These are phyloP conservation scores for Aporophyla nigra DNA, from an alignment of 2,888 invertebrate species.

Conservation along the genomic window DNA sequence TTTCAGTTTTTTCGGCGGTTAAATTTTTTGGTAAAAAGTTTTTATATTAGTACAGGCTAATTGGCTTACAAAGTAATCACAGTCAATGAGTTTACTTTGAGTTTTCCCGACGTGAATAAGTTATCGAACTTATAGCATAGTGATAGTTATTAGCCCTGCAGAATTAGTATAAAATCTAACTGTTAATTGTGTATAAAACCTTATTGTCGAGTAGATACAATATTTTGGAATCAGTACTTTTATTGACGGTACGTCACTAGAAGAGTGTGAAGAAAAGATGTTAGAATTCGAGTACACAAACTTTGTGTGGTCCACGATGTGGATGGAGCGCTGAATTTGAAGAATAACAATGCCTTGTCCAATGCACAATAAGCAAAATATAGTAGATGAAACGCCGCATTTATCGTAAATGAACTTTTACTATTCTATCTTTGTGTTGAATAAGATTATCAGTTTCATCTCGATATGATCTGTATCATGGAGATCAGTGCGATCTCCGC, in stretches of 20 bases:
- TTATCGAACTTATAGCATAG: not conserved
- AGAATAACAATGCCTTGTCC: no score
- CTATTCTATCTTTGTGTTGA: conserved; percentile 37
- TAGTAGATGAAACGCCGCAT: not conserved
- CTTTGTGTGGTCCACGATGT: not conserved
- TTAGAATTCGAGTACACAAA: not conserved
- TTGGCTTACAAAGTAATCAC: not conserved
- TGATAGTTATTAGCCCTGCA: not conserved
- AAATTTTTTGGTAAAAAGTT: no score
- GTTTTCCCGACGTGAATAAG: not conserved
- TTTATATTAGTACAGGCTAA: no score
- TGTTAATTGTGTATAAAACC: not conserved
- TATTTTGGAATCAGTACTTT: not conserved
- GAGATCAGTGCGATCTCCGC: conserved; percentile 37
- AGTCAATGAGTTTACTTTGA: not conserved
- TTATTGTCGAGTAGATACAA: not conserved
- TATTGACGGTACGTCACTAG: not conserved
- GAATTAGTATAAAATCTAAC: no score
- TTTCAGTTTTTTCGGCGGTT: no score
- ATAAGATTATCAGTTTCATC: conserved; percentile 52
- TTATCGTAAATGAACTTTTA: conserved; percentile 19
- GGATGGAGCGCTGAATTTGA: not conserved
- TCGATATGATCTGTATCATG: conserved; percentile 48
- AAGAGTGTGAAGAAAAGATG: not conserved
- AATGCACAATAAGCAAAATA: not conserved